Base-by-base conservation (phyloP, 2,113 vertebrate species). In the Glaucidium brasilianum region DNA sequence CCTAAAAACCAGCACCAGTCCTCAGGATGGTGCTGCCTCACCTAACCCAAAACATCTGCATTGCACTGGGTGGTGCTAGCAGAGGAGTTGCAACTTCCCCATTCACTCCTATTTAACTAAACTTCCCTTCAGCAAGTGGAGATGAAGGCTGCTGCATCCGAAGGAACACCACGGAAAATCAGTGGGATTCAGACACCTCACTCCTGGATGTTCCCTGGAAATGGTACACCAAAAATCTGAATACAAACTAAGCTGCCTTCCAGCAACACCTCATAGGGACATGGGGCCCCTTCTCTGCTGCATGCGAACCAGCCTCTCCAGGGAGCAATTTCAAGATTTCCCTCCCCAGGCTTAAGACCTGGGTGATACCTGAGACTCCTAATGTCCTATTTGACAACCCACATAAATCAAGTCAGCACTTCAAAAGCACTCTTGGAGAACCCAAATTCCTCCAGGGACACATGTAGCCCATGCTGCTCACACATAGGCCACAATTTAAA, bases 361-460 rank as follows among this genome's bases (percentile, higher is more conserved):
- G 66, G 29, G 41, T 58, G 81, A 92, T 35, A 88, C 86, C 91
- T 37, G 87, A 93, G 62, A 49, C 66, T 88, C 62, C 27, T 41
- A 58, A 2, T 0, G 1, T 37, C 41, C 39, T 64, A 47, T 56
- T 26, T 5, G 1, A n/a, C 59, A 93, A 50, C 41, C 6, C 39
- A 52, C 22, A 76, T 88, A 85, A 94, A 94, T 90, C 85, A 94
- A 64, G 49, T 26, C 41, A 94, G 63, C 76, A 73, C 68, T 94
- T 96, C 85, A 87, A 81, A 93, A 80, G 58, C 58, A 15, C 14
- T 78, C 73, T 12, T n/a, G 34, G 71, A 78, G 37, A 81, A 62
- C 7, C 1, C 29, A 67, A 35, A 94, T 90, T 88, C 78, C 62
- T 95, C 58, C 25, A 49, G 45, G 73, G 56, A 82, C n/a, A 37